Conservation (phyloP, 2,797 vertebrate genomes). For the Triplophysa bombifrons region DNA sequence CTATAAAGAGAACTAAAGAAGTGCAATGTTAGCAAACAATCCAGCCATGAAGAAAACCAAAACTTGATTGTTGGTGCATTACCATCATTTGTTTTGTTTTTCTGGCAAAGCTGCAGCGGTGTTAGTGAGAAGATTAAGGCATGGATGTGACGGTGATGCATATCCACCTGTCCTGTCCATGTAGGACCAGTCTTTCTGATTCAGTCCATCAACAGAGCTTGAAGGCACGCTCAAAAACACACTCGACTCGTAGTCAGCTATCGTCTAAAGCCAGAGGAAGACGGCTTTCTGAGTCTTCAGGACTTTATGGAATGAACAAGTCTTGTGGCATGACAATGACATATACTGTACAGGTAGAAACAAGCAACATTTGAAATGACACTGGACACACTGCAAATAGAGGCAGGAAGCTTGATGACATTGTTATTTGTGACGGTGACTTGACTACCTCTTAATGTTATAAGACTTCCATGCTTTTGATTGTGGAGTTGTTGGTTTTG, state of each 20-base stretch:
- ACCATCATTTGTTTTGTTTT: background rate
- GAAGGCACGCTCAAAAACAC: background rate
- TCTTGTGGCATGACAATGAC: slow-evolving; percentile 3
- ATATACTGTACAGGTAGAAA: background rate
- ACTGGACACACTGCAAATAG: background rate
- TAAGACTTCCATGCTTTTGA: background rate
- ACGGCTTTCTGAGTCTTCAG: background rate
- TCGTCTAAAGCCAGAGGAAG: slow-evolving; percentile 1
- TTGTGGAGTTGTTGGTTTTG: too few species aligned
- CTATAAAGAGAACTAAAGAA: background rate
- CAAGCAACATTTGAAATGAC: background rate
- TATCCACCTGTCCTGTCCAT: background rate
- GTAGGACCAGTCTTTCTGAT: background rate
- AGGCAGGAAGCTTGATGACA: background rate
- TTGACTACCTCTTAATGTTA: background rate
- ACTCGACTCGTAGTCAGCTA: background rate
- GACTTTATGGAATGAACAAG: background rate
- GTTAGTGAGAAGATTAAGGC: slow-evolving; percentile 42
- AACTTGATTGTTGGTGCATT: slow-evolving; percentile 3
- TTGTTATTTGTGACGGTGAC: background rate
- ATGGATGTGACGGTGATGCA: slow-evolving; percentile 33
- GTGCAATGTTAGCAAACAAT: slow-evolving; percentile 19
- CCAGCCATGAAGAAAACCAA: background rate
- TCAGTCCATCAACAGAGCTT: slow-evolving; percentile 5
- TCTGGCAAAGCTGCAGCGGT: slow-evolving; percentile 12